Percentiles rank a stretch among this genome's conserved stretches.
Evolutionary conservation across 2,888 invertebrate species (phyloP).

Genomic region (Campoletis raptor): DNA sequence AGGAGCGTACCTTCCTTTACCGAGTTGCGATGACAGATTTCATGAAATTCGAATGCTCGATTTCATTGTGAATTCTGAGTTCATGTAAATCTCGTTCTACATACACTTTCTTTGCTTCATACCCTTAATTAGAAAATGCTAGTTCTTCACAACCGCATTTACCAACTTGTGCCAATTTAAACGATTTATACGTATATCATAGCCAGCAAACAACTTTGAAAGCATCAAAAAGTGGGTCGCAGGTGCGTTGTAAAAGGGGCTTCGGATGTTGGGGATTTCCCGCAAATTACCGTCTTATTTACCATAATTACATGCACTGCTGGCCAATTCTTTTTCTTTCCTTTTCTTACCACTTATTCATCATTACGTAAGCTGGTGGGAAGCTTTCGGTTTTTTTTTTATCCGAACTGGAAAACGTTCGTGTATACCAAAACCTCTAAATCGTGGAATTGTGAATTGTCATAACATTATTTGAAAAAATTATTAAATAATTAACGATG

Average conservation of each 20-base stretch:
- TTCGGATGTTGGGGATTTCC: slow-evolving; percentile 47
- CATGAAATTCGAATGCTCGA: not conserved
- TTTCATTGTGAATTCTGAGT: not conserved
- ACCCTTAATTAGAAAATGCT: not conserved
- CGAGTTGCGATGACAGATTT: not conserved
- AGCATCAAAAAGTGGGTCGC: slow-evolving; percentile 54
- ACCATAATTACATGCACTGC: slow-evolving; percentile 59
- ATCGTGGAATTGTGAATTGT: not conserved
- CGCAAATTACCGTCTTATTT: slow-evolving; percentile 60
- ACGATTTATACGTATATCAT: not conserved
- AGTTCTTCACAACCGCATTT: slow-evolving; percentile 3
- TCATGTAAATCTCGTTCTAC: not conserved
- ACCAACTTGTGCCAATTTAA: slow-evolving; percentile 12
- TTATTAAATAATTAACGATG: not conserved
- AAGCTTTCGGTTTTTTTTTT: not conserved
- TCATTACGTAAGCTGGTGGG: slow-evolving; percentile 4
- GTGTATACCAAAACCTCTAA: not conserved
- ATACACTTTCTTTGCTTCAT: not conserved
- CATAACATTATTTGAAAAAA: not conserved
- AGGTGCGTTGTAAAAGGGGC: slow-evolving; percentile 50
- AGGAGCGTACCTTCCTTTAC: not conserved
- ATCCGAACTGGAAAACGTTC: not conserved
- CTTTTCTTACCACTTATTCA: slow-evolving; percentile 15
- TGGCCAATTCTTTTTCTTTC: not conserved
- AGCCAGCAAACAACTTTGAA: slow-evolving; percentile 43